Evolutionary conservation across 2,113 vertebrate species (phyloP).

Genomic region (Ahaetulla prasina): DNA sequence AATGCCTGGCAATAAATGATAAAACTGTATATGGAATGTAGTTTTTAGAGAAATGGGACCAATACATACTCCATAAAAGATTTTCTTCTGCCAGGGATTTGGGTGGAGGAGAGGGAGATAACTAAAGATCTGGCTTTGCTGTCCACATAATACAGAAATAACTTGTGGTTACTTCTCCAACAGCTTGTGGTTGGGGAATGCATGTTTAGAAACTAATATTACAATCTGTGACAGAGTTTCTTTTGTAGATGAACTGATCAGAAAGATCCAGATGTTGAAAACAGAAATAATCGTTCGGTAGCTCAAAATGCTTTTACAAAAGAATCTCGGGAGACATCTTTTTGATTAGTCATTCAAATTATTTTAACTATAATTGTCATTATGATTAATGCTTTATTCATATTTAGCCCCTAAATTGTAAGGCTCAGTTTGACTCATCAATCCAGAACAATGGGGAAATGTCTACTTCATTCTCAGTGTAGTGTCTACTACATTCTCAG

Average conservation of each 20-base stretch:
- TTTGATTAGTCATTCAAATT: neutral
- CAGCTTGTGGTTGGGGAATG: neutral
- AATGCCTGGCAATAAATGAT: neutral
- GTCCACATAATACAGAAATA: neutral
- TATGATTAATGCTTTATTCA: neutral
- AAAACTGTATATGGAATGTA: neutral
- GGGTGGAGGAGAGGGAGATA: neutral
- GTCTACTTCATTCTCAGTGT: neutral
- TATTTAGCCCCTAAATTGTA: neutral
- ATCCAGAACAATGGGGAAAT: neutral
- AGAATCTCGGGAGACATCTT: neutral
- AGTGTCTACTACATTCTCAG: neutral
- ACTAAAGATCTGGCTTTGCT: neutral
- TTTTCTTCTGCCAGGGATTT: neutral
- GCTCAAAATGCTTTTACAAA: neutral
- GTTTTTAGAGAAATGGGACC: neutral
- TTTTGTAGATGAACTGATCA: neutral
- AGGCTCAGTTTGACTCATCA: neutral
- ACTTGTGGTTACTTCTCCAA: neutral
- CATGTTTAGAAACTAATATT: neutral
- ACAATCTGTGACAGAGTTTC: neutral
- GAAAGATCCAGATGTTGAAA: neutral
- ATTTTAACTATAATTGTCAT: neutral
- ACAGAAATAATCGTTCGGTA: neutral
- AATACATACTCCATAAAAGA: neutral